phyloP scores from a whole-genome alignment of 2,888 invertebrate genomes.

The Calliopum simillimum region DNA sequence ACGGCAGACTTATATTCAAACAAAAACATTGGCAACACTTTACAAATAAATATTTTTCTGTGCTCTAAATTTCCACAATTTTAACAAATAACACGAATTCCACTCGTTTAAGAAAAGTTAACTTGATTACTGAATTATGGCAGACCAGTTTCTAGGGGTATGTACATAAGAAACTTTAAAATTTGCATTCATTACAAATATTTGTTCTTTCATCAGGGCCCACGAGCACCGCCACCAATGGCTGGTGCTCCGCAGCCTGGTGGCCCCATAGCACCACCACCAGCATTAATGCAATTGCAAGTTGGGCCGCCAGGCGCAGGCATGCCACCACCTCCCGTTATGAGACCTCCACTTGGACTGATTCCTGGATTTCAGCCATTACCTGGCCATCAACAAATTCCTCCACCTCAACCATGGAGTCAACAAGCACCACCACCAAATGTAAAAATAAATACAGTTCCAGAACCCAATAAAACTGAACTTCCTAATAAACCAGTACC shows the following conservation, averaged over 20 bases:
- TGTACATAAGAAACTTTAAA: constrained; percentile 34
- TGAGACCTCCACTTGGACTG: constrained; percentile 43
- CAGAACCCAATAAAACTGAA: constrained; percentile 12
- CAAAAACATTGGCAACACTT: too few relatives aligned
- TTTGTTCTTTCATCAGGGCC: constrained; percentile 16
- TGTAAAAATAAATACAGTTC: constrained; percentile 23
- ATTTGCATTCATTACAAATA: not conserved
- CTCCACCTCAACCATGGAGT: constrained; percentile 46
- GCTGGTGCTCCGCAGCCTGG: constrained; percentile 37
- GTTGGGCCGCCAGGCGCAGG: constrained; percentile 41
- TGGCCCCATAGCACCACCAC: constrained; percentile 21
- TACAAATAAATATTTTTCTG: too few relatives aligned
- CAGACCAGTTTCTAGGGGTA: constrained; percentile 60
- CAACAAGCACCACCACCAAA: constrained; percentile 26
- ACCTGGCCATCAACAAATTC: constrained; percentile 43
- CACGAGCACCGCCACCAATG: constrained; percentile 37
- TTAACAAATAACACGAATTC: too few relatives aligned
- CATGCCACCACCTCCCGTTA: constrained; percentile 40
- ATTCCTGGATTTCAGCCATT: constrained; percentile 44
- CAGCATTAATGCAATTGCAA: constrained; percentile 32
- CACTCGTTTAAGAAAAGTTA: too few relatives aligned
- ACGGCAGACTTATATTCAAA: too few relatives aligned
- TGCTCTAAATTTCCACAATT: too few relatives aligned
- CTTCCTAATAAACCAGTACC: constrained; percentile 67
- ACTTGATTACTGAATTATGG: constrained; percentile 47